phyloP scores from a whole-genome alignment of 2,797 vertebrate species.

The Tympanoctomys barrerae region DNA sequence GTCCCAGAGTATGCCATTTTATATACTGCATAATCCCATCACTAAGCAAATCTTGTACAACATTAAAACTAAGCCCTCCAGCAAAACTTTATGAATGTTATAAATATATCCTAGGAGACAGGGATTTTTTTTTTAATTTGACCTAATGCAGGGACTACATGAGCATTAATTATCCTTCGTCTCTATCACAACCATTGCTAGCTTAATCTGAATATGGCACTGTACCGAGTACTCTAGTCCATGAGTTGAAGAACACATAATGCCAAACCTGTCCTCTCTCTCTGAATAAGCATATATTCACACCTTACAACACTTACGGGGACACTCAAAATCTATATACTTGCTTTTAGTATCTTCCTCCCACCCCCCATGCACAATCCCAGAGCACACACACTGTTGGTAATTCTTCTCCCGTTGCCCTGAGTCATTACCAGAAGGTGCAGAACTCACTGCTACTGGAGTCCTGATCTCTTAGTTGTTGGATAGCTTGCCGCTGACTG shows the following conservation, averaged over 20 bases:
- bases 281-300: slow-evolving; percentile 9
- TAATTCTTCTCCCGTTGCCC: slow-evolving; percentile 82
- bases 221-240: not conserved
- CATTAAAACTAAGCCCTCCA: slow-evolving; percentile 43
- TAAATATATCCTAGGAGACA: slow-evolving; percentile 28
- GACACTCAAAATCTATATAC: slow-evolving; percentile 35
- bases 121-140: slow-evolving; percentile 36
- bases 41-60: slow-evolving; percentile 23
- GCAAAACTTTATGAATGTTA: slow-evolving; percentile 61
- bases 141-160: slow-evolving; percentile 34
- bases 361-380: slow-evolving; percentile 77
- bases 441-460: slow-evolving; percentile 91
- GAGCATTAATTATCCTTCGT: slow-evolving; percentile 8
- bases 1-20: slow-evolving; percentile 21
- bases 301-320: not conserved
- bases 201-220: slow-evolving; percentile 19
- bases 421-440: slow-evolving; percentile 85
- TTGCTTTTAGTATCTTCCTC: slow-evolving; percentile 67
- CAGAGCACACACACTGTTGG: slow-evolving; percentile 73
- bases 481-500: slow-evolving; percentile 85
- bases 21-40: slow-evolving; percentile 17
- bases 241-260: not conserved
- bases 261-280: slow-evolving; percentile 38
- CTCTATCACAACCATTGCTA: not conserved
- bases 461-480: slow-evolving; percentile 86